phyloP scores from a whole-genome alignment of 2,113 vertebrate genomes.

The Thinocorus orbignyianus region DNA sequence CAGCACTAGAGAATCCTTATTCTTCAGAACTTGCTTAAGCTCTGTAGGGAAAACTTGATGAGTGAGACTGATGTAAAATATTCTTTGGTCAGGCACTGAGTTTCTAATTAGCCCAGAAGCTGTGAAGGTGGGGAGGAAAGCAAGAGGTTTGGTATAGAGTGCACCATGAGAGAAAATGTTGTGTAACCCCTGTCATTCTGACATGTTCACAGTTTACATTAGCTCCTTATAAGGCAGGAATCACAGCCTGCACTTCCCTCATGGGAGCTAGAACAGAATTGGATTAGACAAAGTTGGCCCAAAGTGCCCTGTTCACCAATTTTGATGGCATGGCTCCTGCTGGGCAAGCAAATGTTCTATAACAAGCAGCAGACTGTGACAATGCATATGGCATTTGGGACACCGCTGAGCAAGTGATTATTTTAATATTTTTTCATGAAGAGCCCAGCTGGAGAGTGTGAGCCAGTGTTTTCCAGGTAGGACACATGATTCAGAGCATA shows the following conservation, averaged over 20 bases:
- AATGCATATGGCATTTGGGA: not conserved
- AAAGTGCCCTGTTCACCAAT: not conserved
- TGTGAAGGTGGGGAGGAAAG: not conserved
- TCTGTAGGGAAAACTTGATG: not conserved
- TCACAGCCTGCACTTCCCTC: not conserved
- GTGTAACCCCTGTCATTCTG: not conserved
- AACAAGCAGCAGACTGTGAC: not conserved
- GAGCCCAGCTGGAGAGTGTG: not conserved
- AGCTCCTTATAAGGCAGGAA: not conserved
- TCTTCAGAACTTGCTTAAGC: not conserved
- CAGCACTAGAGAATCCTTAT: not conserved
- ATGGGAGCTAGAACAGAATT: not conserved
- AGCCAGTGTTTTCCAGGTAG: not conserved
- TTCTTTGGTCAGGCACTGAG: not conserved
- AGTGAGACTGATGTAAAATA: not conserved
- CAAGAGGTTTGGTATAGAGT: not conserved
- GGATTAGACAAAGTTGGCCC: not conserved
- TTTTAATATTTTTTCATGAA: not conserved
- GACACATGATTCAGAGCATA: not conserved
- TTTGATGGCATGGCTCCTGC: not conserved
- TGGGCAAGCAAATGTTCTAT: constrained; percentile 37
- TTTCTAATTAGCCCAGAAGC: not conserved
- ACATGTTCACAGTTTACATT: not conserved
- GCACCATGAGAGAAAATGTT: not conserved
- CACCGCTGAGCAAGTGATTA: constrained; percentile 27